Evolutionary conservation across 2,797 vertebrate species (phyloP), one percentile per base, ranked within the genome.

Genomic region (Hypotaenidia philippensis): DNA sequence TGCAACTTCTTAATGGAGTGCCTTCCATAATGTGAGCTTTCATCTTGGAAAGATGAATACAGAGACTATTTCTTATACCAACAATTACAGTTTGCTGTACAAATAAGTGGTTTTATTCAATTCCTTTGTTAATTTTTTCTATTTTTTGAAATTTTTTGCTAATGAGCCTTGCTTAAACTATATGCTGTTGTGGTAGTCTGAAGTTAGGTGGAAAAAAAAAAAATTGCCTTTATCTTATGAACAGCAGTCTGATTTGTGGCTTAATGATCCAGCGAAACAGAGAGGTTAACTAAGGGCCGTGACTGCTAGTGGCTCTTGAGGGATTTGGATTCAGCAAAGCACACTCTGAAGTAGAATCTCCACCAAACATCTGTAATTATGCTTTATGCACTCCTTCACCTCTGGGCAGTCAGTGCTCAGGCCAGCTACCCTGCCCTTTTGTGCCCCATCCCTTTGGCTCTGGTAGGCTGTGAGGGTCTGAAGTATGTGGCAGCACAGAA

Each of bases 341-440:
- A 18, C 41, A 6, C 10, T 66, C 25, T 66, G 78, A 41, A 76
- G 40, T 11, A 85, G 31, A 53, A 83, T 18, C 20, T 82, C 29
- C 16, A 34, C 23, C 1, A 3, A 4, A 4, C 6, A 5, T 7
- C 17, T 26, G 74, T 38, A 50, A 56, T 56, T 8, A 16, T 17
- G 13, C 68, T 79, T 26, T 6, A 1, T 6, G 3, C 5, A 0
- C 11, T 45, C 10, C 45, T 49, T 53, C 1, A 1, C 22, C 9
- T 19, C 13, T 16, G 41, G 63, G 23, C 65, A 8, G 44, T 0
- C 26, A 38, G 68, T 14, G 34, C n/a, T 41, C 47, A 21, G 53
- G 47, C 31, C 60, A 4, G 19, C 27, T 13, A 21, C n/a, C 6
- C 36, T 56, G 59, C 32, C 68, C 25, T 64, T 70, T 47, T n/a